Base-by-base conservation (phyloP, 1,140 invertebrate genomes). In the Polypedilum pembai region DNA sequence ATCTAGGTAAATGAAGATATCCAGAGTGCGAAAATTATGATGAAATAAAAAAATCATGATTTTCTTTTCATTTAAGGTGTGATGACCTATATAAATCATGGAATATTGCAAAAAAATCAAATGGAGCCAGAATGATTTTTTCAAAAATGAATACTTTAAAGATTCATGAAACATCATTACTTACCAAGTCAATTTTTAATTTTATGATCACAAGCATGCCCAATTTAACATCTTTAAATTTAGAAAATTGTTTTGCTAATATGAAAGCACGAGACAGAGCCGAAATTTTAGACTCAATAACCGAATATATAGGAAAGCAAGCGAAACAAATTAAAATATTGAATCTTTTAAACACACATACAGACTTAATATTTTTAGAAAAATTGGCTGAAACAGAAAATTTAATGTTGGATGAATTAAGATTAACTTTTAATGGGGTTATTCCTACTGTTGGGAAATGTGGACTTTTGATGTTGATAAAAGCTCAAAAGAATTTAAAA, bases 101-200 rank as follows among this genome's bases (percentile, higher is more conserved):
- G 65, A 8, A n/a, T 8, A 18, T 69, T 69, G 17, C 20, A 1
- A 69, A 69, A 18, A 69, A 69, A 10, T 10, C 20, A 7, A 69
- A 69, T 69, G n/a, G 8, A n/a, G 5, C 18, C 4, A 69, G 20
- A 21, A 20, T 69, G 65, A 69, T 18, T 18, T 18, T 69, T 20
- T 4, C 17, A 5, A 2, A 69, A 69, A 20, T 69, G 65, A 21
- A 20, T 7, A 18, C 15, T 8, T 21, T 69, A 18, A 21, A 18
- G 20, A 69, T 69, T 69, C 65, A 69, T 18, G 65, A 69, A 20
- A 69, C 65, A 69, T 69, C 65, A 1, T 20, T 69, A 69, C 17
- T 69, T 0, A 69, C 65, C 3, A 69, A 69, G 5, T 3, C 8
- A 10, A 12, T 69, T 21, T 69, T 69, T 10, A 69, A 69, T 1